A percentile compares a stretch with the other conserved stretches of the same genome.
These are phyloP conservation scores for Paramormyrops kingsleyae DNA, from an alignment of 2,113 vertebrate species.

Conservation along the genomic window DNA sequence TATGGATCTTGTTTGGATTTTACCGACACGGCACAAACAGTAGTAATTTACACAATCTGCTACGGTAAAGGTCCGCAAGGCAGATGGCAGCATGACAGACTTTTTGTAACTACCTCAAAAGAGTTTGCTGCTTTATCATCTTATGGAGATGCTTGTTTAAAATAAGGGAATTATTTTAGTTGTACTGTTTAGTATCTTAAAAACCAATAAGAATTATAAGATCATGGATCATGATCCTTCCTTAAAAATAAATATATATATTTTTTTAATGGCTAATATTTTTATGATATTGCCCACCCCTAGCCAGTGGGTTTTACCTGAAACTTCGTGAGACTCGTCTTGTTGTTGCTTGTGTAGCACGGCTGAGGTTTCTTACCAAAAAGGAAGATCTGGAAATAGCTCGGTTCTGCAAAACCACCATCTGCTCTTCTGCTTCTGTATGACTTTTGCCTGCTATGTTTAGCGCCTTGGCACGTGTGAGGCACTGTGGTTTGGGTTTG, in stretches of 20 bases:
- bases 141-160: not conserved
- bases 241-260: not conserved
- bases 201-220: not conserved
- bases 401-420: not conserved
- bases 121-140: not conserved
- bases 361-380: not conserved
- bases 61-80: not conserved
- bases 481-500: not conserved
- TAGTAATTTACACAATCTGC: not conserved
- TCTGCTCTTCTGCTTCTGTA: not conserved
- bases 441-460: not conserved
- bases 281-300: not conserved
- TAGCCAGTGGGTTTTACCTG: not conserved
- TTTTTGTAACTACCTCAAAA: not conserved
- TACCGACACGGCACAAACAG: not conserved
- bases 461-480: not conserved
- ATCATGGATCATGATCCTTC: not conserved
- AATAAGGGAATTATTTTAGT: not conserved
- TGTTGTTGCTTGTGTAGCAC: not conserved
- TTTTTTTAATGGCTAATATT: not conserved
- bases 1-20: not conserved
- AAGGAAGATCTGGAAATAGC: not conserved
- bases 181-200: not conserved
- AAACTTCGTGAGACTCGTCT: not conserved
- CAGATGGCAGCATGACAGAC: not conserved